Evolutionary conservation across 2,888 invertebrate species (phyloP).

Genomic region (Enchytraeus crypticus): DNA sequence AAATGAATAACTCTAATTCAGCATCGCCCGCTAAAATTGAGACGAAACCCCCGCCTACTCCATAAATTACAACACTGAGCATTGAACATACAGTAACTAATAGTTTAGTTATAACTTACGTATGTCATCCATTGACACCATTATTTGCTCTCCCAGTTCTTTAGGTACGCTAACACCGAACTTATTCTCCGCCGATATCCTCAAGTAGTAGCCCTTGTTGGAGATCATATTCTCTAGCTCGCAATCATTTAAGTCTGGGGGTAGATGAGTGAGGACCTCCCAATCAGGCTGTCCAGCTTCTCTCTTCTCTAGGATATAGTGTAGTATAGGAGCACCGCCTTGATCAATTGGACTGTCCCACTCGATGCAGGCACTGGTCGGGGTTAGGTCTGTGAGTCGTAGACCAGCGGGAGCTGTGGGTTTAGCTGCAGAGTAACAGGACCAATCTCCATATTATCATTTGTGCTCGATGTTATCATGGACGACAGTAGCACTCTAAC

Average conservation of each 20-base stretch:
- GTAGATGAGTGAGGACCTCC: conserved; percentile 29
- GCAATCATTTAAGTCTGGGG: conserved; percentile 22
- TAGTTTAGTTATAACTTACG: no score
- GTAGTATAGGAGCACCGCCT: conserved; percentile 29
- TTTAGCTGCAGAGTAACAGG: neutral
- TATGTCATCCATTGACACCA: conserved; percentile 3
- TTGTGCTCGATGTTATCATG: no score
- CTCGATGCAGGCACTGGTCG: conserved; percentile 17
- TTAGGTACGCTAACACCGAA: conserved; percentile 27
- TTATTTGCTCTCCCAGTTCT: conserved; percentile 21
- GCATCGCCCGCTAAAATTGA: no score
- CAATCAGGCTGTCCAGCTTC: conserved; percentile 31
- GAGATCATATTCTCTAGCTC: conserved; percentile 29
- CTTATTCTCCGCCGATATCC: conserved; percentile 31
- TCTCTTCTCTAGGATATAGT: conserved; percentile 41
- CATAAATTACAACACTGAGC: no score
- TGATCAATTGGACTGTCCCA: conserved; percentile 27
- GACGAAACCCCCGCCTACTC: no score
- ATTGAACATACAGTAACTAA: no score
- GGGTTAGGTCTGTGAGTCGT: conserved; percentile 13
- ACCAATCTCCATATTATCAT: no score
- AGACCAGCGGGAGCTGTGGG: conserved; percentile 19
- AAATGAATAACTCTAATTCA: no score
- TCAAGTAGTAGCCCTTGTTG: conserved; percentile 30
- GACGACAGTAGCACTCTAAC: no score